phyloP scores from a whole-genome alignment of 2,797 vertebrate species.

The Oceanodroma leucorhoa region DNA sequence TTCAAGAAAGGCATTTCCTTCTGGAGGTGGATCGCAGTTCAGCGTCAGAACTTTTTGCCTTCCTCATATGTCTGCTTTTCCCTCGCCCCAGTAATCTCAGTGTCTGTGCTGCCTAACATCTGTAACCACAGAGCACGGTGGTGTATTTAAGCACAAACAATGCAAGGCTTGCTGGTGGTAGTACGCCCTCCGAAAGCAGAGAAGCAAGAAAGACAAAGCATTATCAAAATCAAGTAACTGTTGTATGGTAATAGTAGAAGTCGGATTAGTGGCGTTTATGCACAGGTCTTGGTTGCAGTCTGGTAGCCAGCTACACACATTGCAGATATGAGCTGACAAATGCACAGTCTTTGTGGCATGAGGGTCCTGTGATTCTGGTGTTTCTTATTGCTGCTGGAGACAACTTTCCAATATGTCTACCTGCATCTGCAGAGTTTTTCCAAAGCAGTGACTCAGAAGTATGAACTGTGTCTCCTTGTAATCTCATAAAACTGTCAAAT shows the following conservation, averaged over 20 bases:
- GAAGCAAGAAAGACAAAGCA: neutral
- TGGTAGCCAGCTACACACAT: neutral
- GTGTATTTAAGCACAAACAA: neutral
- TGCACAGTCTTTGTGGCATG: neutral
- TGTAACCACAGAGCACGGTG: neutral
- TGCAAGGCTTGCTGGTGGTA: neutral
- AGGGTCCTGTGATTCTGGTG: neutral
- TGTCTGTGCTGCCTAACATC: neutral
- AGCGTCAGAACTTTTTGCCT: neutral
- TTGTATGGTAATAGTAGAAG: neutral
- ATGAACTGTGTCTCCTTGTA: neutral
- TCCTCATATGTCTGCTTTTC: accelerated
- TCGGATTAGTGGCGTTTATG: neutral
- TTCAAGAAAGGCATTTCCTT: neutral
- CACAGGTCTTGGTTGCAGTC: neutral
- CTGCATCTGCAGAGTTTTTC: neutral
- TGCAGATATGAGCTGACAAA: neutral
- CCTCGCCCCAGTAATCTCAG: accelerated
- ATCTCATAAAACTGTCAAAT: neutral
- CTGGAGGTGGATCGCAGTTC: neutral
- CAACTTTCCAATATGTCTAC: constrained; percentile 24
- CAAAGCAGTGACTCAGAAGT: constrained; percentile 22
- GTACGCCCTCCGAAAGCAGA: neutral
- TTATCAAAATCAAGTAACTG: neutral
- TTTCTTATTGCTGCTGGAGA: neutral